These are phyloP conservation scores for Apamea epomidion DNA, from an alignment of 2,888 invertebrate species.

Conservation along the genomic window DNA sequence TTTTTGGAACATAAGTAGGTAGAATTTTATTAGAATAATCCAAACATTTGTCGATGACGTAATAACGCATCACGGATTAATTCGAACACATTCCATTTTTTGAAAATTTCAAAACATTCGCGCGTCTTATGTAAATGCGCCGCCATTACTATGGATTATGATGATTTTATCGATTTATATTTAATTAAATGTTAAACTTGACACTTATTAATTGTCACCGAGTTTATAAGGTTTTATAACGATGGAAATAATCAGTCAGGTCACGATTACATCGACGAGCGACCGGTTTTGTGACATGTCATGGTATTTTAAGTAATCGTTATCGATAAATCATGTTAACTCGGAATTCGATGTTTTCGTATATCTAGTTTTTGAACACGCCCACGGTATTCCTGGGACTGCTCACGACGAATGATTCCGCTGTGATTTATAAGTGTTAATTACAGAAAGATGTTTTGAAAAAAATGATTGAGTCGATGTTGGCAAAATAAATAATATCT, in stretches of 20 bases:
- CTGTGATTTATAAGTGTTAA: constrained; percentile 68
- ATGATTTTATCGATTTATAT: constrained; percentile 80
- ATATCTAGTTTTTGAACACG: constrained; percentile 69
- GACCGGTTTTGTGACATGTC: constrained; percentile 82
- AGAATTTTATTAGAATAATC: constrained; percentile 40
- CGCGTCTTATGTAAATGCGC: constrained; percentile 63
- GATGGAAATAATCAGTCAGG: constrained; percentile 80
- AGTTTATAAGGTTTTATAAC: constrained; percentile 82
- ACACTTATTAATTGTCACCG: constrained; percentile 86
- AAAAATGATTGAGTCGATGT: constrained; percentile 27
- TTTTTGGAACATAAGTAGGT: constrained; percentile 33
- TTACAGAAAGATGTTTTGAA: constrained; percentile 57
- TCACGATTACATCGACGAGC: constrained; percentile 79
- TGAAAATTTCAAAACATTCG: constrained; percentile 56
- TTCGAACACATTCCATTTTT: constrained; percentile 56
- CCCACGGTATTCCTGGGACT: constrained; percentile 63
- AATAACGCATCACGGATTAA: constrained; percentile 42
- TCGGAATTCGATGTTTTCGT: constrained; percentile 69
- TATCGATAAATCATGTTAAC: constrained; percentile 78
- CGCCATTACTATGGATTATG: constrained; percentile 71
- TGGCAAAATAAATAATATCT: constrained; percentile 49
- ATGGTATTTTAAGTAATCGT: constrained; percentile 82
- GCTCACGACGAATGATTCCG: constrained; percentile 59
- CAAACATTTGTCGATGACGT: constrained; percentile 48
- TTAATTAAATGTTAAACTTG: constrained; percentile 86